Evolutionary conservation across 2,888 invertebrate genomes (phyloP), one percentile per base, ranked within the genome.

Genomic region (Caenorhabditis virilis): DNA sequence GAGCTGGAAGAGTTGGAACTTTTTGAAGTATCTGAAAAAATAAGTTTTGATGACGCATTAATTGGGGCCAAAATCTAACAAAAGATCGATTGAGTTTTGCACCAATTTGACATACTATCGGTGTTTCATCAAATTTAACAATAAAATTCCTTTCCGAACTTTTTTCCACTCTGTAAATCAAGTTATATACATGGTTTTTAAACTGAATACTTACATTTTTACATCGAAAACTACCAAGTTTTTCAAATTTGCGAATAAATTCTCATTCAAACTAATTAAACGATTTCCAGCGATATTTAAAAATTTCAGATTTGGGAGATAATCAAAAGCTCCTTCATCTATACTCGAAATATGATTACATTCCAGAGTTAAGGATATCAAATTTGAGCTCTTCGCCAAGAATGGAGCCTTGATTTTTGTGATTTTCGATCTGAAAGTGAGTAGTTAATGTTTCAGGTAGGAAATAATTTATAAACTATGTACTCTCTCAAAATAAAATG

Each of bases 261-360:
- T 45, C 16, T 58, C 50, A 1, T 58, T 54, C 15, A 64, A 39
- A 18, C 18, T 50, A n/a, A 42, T 25, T 0, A 64, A 18, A 11
- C 50, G 50, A 48, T 64, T 64, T 23, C 64, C 64, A n/a, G 64
- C 64, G 36, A 64, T 27, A 23, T 64, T 64, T 25, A 64, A 27
- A 35, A 36, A 64, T 23, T 51, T 46, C 7, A 64, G 30, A 5
- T 50, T 18, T 1, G 42, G 36, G 0, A 64, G 25, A 38, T 64
- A 54, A 30, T 64, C 64, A 22, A 64, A 64, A 4, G 64, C 64
- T 7, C 46, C 51, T 6, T 50, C 45, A 3, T 51, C 42, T 13
- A 64, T 64, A 6, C 42, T 33, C 6, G 18, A 47, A 7, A 64
- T 58, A 0, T 36, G 18, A 22, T 64, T 64, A 33, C 64, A 64